Evolutionary conservation across 2,888 invertebrate species (phyloP).

Genomic region (Eupithecia abbreviata): DNA sequence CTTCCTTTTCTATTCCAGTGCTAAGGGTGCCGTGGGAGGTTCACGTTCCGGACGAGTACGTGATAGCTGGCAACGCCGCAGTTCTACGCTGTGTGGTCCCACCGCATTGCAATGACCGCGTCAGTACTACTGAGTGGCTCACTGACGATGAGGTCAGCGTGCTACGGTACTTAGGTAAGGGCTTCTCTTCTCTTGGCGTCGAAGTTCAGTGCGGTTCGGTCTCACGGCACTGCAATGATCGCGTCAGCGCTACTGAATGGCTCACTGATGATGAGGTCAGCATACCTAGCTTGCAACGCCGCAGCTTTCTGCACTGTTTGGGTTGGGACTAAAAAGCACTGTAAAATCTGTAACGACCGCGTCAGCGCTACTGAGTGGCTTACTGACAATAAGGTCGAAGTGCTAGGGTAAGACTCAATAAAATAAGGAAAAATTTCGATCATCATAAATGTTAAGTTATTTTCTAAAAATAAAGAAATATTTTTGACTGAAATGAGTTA

Average conservation of each 20-base stretch:
- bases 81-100: slow-evolving; percentile 95
- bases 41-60: slow-evolving; percentile 95
- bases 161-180: slow-evolving; percentile 72
- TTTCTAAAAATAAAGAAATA: neutral
- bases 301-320: slow-evolving; percentile 90
- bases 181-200: slow-evolving; percentile 85
- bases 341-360: slow-evolving; percentile 90
- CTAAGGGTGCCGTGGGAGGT: slow-evolving; percentile 94
- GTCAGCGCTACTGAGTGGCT: slow-evolving; percentile 89
- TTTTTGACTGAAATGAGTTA: neutral
- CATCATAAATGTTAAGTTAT: neutral
- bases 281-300: slow-evolving; percentile 90
- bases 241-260: slow-evolving; percentile 90
- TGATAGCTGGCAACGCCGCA: slow-evolving; percentile 95
- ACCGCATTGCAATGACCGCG: slow-evolving; percentile 93
- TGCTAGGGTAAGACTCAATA: slow-evolving; percentile 63
- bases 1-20: slow-evolving; percentile 76
- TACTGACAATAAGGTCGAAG: slow-evolving; percentile 49
- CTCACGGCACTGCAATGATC: slow-evolving; percentile 93
- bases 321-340: slow-evolving; percentile 89
- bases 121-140: slow-evolving; percentile 95
- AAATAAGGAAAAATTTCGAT: too few species aligned
- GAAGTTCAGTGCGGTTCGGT: slow-evolving; percentile 93
- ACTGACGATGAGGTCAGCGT: slow-evolving; percentile 92
- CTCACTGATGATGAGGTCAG: neutral